A percentile compares a stretch with the other conserved stretches of the same genome.
Conservation (phyloP, 2,113 vertebrate species). For the Empidonax alnorum region DNA sequence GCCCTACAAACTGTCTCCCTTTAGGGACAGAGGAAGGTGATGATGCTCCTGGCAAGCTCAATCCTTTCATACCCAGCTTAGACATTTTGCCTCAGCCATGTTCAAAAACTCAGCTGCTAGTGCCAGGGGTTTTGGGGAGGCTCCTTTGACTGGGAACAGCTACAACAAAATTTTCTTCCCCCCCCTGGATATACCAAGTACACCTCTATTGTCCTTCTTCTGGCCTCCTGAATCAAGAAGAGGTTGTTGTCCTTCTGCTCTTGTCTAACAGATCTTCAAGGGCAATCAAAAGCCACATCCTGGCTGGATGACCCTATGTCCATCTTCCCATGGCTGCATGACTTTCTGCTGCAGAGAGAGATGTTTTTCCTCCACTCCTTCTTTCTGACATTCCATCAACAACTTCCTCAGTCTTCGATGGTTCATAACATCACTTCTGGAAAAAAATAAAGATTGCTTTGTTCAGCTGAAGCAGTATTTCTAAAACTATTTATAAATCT, state of each 20-base stretch:
- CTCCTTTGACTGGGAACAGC: not conserved
- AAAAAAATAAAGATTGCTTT: not conserved
- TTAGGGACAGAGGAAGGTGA: not conserved
- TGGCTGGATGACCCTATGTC: not conserved
- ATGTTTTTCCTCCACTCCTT: not conserved
- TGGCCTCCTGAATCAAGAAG: not conserved
- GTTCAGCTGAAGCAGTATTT: not conserved
- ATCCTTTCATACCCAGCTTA: not conserved
- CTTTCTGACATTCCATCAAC: not conserved
- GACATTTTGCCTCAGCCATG: not conserved
- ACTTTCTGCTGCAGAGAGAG: not conserved
- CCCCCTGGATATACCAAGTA: accelerated
- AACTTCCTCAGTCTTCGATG: not conserved
- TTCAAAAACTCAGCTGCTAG: not conserved
- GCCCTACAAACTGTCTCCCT: not conserved
- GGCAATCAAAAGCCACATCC: not conserved
- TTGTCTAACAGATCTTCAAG: not conserved
- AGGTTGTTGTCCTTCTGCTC: not conserved
- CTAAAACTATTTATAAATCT: conserved; percentile 26
- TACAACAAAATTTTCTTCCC: not conserved
- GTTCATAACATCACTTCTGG: not conserved
- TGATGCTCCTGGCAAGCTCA: not conserved
- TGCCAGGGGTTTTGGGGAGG: not conserved
- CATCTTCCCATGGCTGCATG: not conserved
- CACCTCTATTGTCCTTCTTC: not conserved